Evolutionary conservation across 2,113 vertebrate genomes (phyloP).

Genomic region (Bubo bubo): DNA sequence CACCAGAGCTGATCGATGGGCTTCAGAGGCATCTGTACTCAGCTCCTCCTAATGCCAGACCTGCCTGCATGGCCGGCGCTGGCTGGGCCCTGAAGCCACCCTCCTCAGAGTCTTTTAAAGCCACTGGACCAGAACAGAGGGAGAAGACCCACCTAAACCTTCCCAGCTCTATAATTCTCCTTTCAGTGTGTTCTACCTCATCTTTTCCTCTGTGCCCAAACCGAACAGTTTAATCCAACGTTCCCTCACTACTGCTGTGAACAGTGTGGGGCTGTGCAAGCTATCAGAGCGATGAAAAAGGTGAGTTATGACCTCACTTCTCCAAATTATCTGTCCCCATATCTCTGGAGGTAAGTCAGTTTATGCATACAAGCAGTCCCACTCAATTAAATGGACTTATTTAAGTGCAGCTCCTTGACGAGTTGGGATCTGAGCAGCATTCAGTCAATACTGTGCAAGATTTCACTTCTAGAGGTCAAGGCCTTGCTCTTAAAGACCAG

Average conservation of each 20-base stretch:
- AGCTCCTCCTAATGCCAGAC: not conserved
- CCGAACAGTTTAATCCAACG: accelerated
- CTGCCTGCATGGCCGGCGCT: accelerated
- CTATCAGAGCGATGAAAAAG: not conserved
- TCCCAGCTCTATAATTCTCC: not conserved
- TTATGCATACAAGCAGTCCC: not conserved
- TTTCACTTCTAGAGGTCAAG: not conserved
- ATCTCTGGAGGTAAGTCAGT: not conserved
- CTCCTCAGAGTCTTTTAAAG: not conserved
- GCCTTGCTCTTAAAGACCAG: not conserved
- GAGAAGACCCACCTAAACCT: not conserved
- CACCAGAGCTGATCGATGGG: not conserved
- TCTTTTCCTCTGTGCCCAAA: not conserved
- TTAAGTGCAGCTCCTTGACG: not conserved
- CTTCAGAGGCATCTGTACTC: not conserved
- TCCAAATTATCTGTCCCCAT: not conserved
- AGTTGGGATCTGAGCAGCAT: not conserved
- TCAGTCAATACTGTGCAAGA: not conserved
- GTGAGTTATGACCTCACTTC: not conserved
- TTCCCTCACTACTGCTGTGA: not conserved
- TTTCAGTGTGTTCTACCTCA: not conserved
- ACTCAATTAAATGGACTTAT: not conserved
- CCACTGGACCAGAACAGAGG: not conserved
- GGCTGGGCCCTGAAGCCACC: not conserved
- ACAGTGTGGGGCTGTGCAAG: not conserved